A percentile compares a stretch with the other conserved stretches of the same genome.
Conservation (phyloP, 1,140 invertebrate species). For the Sycobia sp. region DNA sequence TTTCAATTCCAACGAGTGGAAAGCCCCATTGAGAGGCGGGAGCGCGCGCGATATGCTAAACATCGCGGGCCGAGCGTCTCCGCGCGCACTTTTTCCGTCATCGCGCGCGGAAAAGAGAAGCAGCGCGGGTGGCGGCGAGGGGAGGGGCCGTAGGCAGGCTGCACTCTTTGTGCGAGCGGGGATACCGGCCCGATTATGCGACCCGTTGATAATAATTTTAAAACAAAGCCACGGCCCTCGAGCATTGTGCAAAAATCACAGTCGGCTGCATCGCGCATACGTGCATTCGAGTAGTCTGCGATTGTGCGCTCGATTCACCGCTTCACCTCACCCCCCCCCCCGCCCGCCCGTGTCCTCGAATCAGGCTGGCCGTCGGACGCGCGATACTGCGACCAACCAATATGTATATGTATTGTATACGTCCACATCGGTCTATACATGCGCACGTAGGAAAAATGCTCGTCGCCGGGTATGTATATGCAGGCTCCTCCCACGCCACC, state of each 20-base stretch:
- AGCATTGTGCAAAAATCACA: constrained; percentile 59
- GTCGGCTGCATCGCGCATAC: constrained; percentile 2
- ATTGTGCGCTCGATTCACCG: background rate
- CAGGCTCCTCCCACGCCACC: too few species aligned
- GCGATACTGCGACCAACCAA: too few species aligned
- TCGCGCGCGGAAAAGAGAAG: too few species aligned
- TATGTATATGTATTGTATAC: too few species aligned
- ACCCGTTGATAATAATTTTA: constrained; percentile 62
- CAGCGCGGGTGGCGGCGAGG: background rate
- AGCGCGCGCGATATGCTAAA: constrained; percentile 51
- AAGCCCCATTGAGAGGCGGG: constrained; percentile 51
- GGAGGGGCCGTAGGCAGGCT: constrained; percentile 28
- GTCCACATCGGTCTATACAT: too few species aligned
- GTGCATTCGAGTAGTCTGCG: background rate
- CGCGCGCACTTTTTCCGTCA: constrained; percentile 4
- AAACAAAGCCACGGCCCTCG: constrained; percentile 51
- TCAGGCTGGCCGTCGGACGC: too few species aligned
- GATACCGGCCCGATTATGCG: constrained; percentile 52
- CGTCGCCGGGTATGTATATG: too few species aligned
- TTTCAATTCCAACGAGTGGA: constrained; percentile 55
- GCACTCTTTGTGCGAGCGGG: constrained; percentile 31
- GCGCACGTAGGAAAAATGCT: too few species aligned
- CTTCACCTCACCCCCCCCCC: background rate
- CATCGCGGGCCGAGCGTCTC: constrained; percentile 26
- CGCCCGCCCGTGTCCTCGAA: too few species aligned